Evolutionary conservation across 2,113 vertebrate genomes (phyloP), one percentile per base, ranked within the genome.

Genomic region (Hippocampus comes): DNA sequence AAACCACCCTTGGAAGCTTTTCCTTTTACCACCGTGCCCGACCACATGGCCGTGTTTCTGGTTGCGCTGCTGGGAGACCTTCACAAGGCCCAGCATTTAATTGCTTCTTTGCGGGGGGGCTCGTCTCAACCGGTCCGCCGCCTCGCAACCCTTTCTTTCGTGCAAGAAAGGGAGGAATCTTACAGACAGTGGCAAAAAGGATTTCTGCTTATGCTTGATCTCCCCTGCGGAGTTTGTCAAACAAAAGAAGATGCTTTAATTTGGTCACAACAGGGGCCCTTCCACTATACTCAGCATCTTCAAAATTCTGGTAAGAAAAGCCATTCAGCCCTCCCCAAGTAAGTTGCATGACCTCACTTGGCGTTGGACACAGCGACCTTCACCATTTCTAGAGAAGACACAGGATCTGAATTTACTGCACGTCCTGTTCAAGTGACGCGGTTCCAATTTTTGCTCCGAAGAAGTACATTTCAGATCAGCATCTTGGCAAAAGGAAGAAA

Each of bases 71-170:
- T 46, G 83, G 78, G 80, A 89, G 86, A 90, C 88, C 86, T 91
- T 93, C 91, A 92, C 88, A 91, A 89, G 89, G 82, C 88, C 76
- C 69, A 82, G 83, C 86, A 91, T 91, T 91, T 93, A 93, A 93
- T 93, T 93, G 91, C 91, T 91, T 92, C 90, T 84, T 90, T 78
- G 87, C 88, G 82, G 91, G 90, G 89, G 89, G 90, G 88, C 79
- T 87, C 64, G 57, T 92, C 90, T 90, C 89, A 85, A 90, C 89
- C 85, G 87, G 75, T 87, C 79, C 83, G 81, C 83, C 75, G 87
- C 78, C 82, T 84, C 82, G 77, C 78, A 82, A 1, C 82, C 84
- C 79, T 89, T 85, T 86, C 80, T 83, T 83, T 77, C 60, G 21
- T 25, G 61, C 63, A 87, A 82, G 68, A 79, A 67, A 75, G 81